Percentiles rank a stretch among this genome's conserved stretches.
Evolutionary conservation across 37 sponge, comb jelly and placozoan genomes (phyloP).

Genomic region (Axinella damicornis): DNA sequence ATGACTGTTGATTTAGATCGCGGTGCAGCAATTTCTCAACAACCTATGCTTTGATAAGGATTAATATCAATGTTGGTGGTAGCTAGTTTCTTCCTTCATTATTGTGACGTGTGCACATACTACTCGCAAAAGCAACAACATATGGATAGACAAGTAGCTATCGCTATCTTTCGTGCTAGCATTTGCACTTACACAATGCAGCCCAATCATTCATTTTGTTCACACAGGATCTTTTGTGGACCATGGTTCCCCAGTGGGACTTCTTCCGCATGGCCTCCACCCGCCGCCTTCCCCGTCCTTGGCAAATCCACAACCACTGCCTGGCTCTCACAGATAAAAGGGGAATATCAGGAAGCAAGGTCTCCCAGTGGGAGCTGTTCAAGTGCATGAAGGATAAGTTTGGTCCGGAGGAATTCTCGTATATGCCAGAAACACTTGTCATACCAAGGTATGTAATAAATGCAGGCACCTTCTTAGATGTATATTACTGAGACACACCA

Average conservation of each 20-base stretch:
- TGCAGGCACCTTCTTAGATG: background rate
- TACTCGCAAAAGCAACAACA: too few relatives aligned
- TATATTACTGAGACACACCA: too few relatives aligned
- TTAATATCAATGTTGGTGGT: too few relatives aligned
- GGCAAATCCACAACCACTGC: slow-evolving; percentile 96
- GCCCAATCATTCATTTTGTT: too few relatives aligned
- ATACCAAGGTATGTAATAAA: slow-evolving; percentile 60
- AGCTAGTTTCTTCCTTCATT: too few relatives aligned
- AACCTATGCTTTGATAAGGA: too few relatives aligned
- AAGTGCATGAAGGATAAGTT: slow-evolving; percentile 79
- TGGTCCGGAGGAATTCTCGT: slow-evolving; percentile 69
- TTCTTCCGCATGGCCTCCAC: slow-evolving; percentile 43
- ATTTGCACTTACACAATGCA: too few relatives aligned
- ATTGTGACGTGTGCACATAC: too few relatives aligned
- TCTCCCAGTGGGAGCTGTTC: slow-evolving; percentile 91
- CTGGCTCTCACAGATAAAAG: slow-evolving; percentile 63
- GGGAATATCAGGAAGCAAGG: slow-evolving; percentile 90
- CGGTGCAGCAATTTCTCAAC: too few relatives aligned
- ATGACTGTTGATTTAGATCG: too few relatives aligned
- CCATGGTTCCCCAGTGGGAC: slow-evolving; percentile 89
- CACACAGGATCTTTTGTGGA: slow-evolving; percentile 86
- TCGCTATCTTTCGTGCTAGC: too few relatives aligned
- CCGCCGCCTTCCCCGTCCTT: slow-evolving; percentile 61
- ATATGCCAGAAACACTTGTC: slow-evolving; percentile 86
- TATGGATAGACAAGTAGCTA: too few relatives aligned